phyloP scores from a whole-genome alignment of 2,888 invertebrate species.

The Volucella inanis region DNA sequence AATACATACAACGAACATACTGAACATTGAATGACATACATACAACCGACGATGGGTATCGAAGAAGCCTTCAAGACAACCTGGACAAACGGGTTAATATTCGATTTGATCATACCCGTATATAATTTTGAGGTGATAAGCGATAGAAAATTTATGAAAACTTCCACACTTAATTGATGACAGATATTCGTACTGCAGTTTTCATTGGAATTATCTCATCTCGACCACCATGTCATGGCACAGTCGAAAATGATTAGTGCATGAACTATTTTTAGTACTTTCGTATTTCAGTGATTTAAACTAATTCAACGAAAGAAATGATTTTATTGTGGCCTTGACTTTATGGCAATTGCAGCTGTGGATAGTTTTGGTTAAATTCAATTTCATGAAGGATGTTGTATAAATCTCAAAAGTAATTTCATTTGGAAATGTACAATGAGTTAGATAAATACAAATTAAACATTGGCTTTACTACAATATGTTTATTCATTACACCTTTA shows the following conservation, averaged over 20 bases:
- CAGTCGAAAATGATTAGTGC: neutral
- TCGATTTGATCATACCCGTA: conserved; percentile 37
- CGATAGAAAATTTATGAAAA: conserved; percentile 30
- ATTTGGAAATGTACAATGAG: too few species aligned
- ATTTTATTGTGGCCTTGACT: neutral
- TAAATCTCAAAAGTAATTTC: too few species aligned
- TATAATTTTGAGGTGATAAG: conserved; percentile 45
- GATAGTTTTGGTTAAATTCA: too few species aligned
- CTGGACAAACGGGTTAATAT: conserved; percentile 23
- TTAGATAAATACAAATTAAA: too few species aligned
- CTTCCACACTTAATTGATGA: conserved; percentile 5
- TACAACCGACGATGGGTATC: conserved; percentile 35
- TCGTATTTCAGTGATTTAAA: conserved; percentile 8
- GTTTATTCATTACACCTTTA: too few species aligned
- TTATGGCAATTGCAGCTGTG: neutral
- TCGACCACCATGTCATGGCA: too few species aligned
- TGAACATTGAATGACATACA: neutral
- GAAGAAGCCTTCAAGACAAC: conserved; percentile 25
- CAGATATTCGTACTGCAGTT: neutral
- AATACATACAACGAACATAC: too few species aligned
- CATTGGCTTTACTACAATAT: too few species aligned
- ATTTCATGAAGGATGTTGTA: too few species aligned
- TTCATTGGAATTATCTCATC: neutral
- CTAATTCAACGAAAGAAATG: conserved; percentile 8
- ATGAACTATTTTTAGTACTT: neutral